A percentile compares a stretch with the other conserved stretches of the same genome.
Evolutionary conservation across 2,113 vertebrate species (phyloP).

Genomic region (Pristiophorus japonicus): DNA sequence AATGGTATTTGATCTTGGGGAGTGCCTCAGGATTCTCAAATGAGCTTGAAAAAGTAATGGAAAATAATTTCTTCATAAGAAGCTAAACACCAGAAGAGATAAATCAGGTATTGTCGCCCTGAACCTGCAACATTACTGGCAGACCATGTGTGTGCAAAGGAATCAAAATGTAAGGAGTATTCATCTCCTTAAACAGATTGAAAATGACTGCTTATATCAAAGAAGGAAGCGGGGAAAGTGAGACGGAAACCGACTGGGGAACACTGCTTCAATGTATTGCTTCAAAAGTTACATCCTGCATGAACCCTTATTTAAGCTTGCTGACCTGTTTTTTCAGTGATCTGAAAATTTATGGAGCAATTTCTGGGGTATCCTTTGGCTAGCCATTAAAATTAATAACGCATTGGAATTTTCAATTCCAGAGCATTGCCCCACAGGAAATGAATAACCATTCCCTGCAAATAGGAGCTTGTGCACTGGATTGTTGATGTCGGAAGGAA

Average conservation of each 20-base stretch:
- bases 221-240: background rate
- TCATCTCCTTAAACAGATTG: background rate
- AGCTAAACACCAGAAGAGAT: background rate
- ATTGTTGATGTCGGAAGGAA: background rate
- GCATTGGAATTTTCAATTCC: conserved; percentile 26
- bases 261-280: conserved; percentile 18
- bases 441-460: background rate
- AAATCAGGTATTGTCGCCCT: background rate
- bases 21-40: background rate
- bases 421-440: background rate
- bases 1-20: conserved; percentile 18
- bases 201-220: background rate
- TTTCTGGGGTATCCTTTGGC: conserved; percentile 11
- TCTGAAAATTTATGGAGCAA: conserved; percentile 17
- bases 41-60: background rate
- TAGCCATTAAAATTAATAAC: conserved; percentile 33
- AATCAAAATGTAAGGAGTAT: background rate
- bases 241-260: background rate
- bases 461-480: conserved; percentile 4
- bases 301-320: background rate
- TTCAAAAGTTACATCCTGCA: background rate
- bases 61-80: conserved; percentile 7
- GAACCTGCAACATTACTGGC: background rate
- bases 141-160: background rate
- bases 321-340: conserved; percentile 9